Percentiles rank a stretch among this genome's conserved stretches.
phyloP scores from a whole-genome alignment of 2,797 vertebrate genomes.

The Nannoperca obscura region DNA sequence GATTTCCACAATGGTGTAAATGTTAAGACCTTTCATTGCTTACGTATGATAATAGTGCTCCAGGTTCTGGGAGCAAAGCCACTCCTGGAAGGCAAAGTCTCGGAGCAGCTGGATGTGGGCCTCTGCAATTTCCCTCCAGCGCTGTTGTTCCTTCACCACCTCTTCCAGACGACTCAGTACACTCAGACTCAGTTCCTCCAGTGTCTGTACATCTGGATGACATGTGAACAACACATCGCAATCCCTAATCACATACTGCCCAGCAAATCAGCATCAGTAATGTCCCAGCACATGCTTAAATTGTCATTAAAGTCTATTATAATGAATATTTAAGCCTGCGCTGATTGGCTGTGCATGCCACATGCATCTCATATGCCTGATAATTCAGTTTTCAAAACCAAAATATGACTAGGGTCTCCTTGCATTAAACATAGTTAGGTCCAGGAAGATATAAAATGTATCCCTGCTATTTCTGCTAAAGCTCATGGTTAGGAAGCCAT shows the following conservation, averaged over 20 bases:
- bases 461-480: slow-evolving; percentile 15
- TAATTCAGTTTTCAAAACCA: slow-evolving; percentile 17
- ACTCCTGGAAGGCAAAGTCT: slow-evolving; percentile 90
- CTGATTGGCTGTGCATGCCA: slow-evolving; percentile 21
- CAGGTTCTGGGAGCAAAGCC: slow-evolving; percentile 87
- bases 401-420: slow-evolving; percentile 5
- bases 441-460: slow-evolving; percentile 10
- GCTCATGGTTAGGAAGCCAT: neutral
- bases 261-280: slow-evolving; percentile 43
- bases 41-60: slow-evolving; percentile 89
- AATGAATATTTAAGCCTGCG: slow-evolving; percentile 33
- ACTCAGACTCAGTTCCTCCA: slow-evolving; percentile 89
- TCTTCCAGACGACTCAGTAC: slow-evolving; percentile 85
- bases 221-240: slow-evolving; percentile 48
- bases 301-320: slow-evolving; percentile 19
- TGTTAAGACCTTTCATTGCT: slow-evolving; percentile 59
- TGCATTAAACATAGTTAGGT: slow-evolving; percentile 15
- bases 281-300: slow-evolving; percentile 2
- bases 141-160: slow-evolving; percentile 84
- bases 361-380: slow-evolving; percentile 25
- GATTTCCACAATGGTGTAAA: slow-evolving; percentile 16
- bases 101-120: slow-evolving; percentile 85
- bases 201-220: slow-evolving; percentile 86
- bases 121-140: slow-evolving; percentile 85
- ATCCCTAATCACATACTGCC: slow-evolving; percentile 11